Evolutionary conservation across 1,140 invertebrate genomes (phyloP).

Genomic region (Caenorhabditis elegans): WBcel235 BX284606.5:15506001-15506500

Average conservation of each 20-base stretch:
- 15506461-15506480: conserved; percentile 86
- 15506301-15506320: conserved; percentile 91
- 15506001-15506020: too few species aligned
- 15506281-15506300: conserved; percentile 73
- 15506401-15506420: conserved; percentile 56
- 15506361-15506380: conserved; percentile 76
- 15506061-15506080: not conserved
- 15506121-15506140: not conserved
- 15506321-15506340: conserved; percentile 98
- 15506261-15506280: conserved; percentile 58
- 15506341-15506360: conserved; percentile 91
- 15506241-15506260: conserved; percentile 56
- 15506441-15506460: conserved; percentile 87
- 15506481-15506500: conserved; percentile 90
- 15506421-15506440: conserved; percentile 78
- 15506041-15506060: conserved; percentile 19
- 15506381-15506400: conserved; percentile 58
- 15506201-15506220: conserved; percentile 61
- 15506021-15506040: not conserved
- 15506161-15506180: too few species aligned
- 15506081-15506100: not conserved
- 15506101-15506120: not conserved
- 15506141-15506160: too few species aligned
- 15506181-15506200: not conserved
- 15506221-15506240: conserved; percentile 62